A percentile compares a stretch with the other conserved stretches of the same genome.
These are phyloP conservation scores for Drosophila nebulosa DNA, from an alignment of 1,140 invertebrate genomes.

Conservation along the genomic window DNA sequence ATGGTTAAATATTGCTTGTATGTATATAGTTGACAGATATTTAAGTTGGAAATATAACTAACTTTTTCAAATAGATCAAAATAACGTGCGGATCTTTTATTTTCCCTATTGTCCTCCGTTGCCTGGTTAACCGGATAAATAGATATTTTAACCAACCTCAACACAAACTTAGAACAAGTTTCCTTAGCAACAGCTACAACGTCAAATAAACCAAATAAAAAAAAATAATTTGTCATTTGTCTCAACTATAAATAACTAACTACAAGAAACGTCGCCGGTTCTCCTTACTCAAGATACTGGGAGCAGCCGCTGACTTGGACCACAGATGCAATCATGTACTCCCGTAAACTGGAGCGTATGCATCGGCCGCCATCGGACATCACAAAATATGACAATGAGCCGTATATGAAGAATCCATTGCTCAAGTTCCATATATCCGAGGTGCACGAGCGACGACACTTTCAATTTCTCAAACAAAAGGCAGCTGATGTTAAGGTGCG, in stretches of 20 bases:
- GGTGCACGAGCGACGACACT: constrained; percentile 69
- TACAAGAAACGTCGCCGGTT: constrained; percentile 7
- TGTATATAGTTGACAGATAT: too few species aligned
- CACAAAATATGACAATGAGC: constrained; percentile 76
- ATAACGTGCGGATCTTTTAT: too few species aligned
- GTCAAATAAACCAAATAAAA: neutral
- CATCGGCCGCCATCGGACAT: constrained; percentile 68
- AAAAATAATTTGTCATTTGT: neutral
- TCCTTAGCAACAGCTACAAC: constrained; percentile 55
- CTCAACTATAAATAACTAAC: constrained; percentile 11
- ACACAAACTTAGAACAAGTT: constrained; percentile 30
- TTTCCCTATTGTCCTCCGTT: neutral
- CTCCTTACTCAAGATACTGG: neutral
- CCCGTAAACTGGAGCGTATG: constrained; percentile 64
- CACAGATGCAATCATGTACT: constrained; percentile 42
- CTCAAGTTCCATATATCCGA: constrained; percentile 69
- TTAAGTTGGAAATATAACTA: too few species aligned
- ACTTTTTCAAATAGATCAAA: too few species aligned
- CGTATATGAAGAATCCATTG: constrained; percentile 76
- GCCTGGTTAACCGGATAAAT: neutral
- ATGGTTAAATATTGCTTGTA: too few species aligned
- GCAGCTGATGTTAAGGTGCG: constrained; percentile 70
- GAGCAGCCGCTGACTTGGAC: constrained; percentile 11
- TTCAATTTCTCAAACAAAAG: constrained; percentile 65
- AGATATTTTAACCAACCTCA: neutral